Conservation (phyloP, 1,140 invertebrate species). For the Scaptomyza pallida region DNA sequence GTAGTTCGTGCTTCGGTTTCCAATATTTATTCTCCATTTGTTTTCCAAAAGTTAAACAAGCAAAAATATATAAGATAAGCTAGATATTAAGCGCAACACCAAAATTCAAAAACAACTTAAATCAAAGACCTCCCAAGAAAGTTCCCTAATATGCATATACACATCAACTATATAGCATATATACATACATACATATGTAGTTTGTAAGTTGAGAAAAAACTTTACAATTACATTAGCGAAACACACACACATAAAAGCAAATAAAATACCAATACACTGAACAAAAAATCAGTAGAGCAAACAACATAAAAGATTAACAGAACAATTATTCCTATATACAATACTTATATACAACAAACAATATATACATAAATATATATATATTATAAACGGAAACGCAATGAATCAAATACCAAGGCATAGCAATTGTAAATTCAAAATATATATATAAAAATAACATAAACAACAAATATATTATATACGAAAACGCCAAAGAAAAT, state of each 20-base stretch:
- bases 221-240: slow-evolving; percentile 13
- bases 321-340: slow-evolving; percentile 83
- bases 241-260: slow-evolving; percentile 16
- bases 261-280: slow-evolving; percentile 17
- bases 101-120: slow-evolving; percentile 66
- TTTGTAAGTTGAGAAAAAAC: slow-evolving; percentile 43
- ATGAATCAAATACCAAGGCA: slow-evolving; percentile 65
- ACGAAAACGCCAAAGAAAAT: slow-evolving; percentile 48
- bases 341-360: slow-evolving; percentile 56
- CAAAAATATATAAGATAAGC: slow-evolving; percentile 33
- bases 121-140: slow-evolving; percentile 80
- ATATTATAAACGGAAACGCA: slow-evolving; percentile 55
- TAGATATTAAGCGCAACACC: slow-evolving; percentile 44
- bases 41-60: slow-evolving; percentile 24
- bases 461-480: slow-evolving; percentile 75
- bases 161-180: slow-evolving; percentile 62
- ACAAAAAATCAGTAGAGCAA: slow-evolving; percentile 26
- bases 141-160: slow-evolving; percentile 69
- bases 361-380: slow-evolving; percentile 34
- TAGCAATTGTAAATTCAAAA: slow-evolving; percentile 72
- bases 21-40: slow-evolving; percentile 5
- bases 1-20: slow-evolving; percentile 67
- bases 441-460: slow-evolving; percentile 44
- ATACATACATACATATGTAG: slow-evolving; percentile 42
- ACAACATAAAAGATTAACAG: slow-evolving; percentile 70